Evolutionary conservation across 2,113 vertebrate genomes (phyloP).

Genomic region (Trichomycterus rosablanca): DNA sequence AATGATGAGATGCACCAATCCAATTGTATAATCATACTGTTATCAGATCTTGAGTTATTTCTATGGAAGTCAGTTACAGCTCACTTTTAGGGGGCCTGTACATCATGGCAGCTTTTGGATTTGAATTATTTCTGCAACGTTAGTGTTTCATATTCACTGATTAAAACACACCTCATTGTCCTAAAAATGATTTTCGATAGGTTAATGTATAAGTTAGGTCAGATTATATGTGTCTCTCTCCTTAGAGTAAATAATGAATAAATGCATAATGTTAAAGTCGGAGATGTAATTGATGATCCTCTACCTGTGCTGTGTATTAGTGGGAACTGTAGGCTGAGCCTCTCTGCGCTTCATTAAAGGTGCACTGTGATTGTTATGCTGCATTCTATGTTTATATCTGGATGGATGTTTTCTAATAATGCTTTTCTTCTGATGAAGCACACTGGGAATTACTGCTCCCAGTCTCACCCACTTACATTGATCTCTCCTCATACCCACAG

Average conservation of each 20-base stretch:
- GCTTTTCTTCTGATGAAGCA: not conserved
- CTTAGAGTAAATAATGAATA: conserved; percentile 18
- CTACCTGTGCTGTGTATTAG: not conserved
- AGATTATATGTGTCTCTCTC: conserved; percentile 1
- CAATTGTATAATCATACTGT: no score
- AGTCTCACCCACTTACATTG: not conserved
- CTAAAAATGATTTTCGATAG: not conserved
- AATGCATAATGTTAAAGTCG: conserved; percentile 12
- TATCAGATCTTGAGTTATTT: no score
- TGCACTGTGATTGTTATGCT: not conserved
- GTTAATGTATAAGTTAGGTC: not conserved
- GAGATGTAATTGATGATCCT: conserved; percentile 8
- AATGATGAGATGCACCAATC: no score
- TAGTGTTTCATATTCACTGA: no score
- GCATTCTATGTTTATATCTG: no score
- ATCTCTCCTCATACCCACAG: not conserved
- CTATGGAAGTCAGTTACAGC: no score
- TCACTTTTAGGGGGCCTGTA: no score
- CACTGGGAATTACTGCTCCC: not conserved
- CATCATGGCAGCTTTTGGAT: no score
- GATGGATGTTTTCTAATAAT: conserved; percentile 11
- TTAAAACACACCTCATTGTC: no score
- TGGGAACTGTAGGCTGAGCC: not conserved
- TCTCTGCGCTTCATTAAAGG: not conserved
- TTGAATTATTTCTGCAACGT: no score